A percentile compares a stretch with the other conserved stretches of the same genome.
Conservation (phyloP, 2,888 invertebrate genomes). For the Protophormia terraenovae region DNA sequence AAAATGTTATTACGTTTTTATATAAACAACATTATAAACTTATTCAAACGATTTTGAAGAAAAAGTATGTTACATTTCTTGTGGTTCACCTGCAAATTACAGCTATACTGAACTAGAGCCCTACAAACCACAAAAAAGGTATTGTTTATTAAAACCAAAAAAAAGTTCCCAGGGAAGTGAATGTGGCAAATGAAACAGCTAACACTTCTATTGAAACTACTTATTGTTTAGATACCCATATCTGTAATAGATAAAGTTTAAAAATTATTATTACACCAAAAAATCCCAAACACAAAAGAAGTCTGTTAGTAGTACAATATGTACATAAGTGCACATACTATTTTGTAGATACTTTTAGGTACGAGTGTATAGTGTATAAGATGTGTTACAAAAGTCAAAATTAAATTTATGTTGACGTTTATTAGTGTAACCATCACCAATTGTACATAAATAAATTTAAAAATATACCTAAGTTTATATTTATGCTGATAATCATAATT, state of each 20-base stretch:
- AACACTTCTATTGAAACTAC: neutral
- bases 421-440: neutral
- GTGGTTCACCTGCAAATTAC: neutral
- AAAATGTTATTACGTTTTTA: no score
- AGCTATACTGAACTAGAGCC: neutral
- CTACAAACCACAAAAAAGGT: neutral
- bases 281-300: no score
- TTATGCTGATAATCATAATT: no score
- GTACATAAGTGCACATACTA: neutral
- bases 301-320: no score
- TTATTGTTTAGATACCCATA: neutral
- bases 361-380: neutral
- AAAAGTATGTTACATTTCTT: no score
- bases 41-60: no score
- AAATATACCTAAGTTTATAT: no score
- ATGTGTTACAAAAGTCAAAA: neutral
- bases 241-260: neutral
- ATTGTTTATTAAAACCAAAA: neutral
- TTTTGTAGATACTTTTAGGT: conserved; percentile 1
- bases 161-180: conserved; percentile 51
- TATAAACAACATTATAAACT: no score
- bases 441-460: neutral
- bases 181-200: neutral
- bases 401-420: conserved; percentile 34
- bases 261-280: no score